Conservation (phyloP, 2,797 vertebrate species). For the Acanthis flammea region DNA sequence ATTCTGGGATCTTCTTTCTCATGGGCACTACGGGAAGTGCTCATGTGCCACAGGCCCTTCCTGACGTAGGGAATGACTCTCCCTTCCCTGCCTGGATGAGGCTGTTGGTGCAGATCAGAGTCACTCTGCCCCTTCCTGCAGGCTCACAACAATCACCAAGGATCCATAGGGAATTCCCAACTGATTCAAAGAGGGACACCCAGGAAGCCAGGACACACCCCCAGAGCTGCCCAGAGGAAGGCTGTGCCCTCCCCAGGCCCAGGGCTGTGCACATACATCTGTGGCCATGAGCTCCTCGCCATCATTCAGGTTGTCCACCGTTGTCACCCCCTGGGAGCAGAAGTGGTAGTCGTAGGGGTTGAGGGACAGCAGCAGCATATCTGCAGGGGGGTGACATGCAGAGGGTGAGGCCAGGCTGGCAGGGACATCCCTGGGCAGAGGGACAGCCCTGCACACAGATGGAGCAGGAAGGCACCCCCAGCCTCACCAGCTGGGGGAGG, state of each 20-base stretch:
- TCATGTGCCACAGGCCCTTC: neutral
- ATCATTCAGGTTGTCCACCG: conserved; percentile 89
- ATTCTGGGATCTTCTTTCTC: neutral
- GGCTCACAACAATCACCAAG: neutral
- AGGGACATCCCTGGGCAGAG: neutral
- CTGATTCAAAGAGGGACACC: neutral
- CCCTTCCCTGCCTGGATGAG: neutral
- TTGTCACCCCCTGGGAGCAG: conserved; percentile 93
- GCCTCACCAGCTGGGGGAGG: neutral
- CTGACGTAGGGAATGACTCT: neutral
- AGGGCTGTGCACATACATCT: conserved; percentile 77
- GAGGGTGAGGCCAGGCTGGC: neutral
- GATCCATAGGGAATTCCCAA: neutral
- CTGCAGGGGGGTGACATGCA: conserved; percentile 65
- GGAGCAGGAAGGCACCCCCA: neutral
- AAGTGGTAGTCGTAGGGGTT: conserved; percentile 96
- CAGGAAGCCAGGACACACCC: neutral
- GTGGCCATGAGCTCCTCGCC: conserved; percentile 88
- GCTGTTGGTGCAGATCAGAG: neutral
- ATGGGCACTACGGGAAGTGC: neutral
- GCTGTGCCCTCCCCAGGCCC: neutral
- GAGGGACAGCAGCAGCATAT: conserved; percentile 92
- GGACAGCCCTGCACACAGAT: neutral
- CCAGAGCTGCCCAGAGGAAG: neutral
- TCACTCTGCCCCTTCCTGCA: neutral